phyloP scores from a whole-genome alignment of 2,797 vertebrate species.

The Chiloscyllium punctatum region DNA sequence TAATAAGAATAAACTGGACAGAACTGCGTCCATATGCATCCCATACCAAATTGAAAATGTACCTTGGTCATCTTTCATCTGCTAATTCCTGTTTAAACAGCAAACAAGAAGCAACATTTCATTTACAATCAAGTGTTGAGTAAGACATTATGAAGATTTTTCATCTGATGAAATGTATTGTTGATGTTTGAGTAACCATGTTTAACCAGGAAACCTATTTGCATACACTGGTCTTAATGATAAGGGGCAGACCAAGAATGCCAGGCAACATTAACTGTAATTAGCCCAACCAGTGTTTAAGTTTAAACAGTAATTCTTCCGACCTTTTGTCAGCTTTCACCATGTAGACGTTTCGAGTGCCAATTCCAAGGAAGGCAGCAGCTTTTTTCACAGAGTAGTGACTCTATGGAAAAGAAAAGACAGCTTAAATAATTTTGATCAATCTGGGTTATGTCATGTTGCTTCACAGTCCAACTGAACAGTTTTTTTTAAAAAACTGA shows the following conservation, averaged over 20 bases:
- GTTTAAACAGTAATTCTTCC: slow-evolving; percentile 32
- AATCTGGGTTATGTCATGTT: neutral
- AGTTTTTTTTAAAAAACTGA: neutral
- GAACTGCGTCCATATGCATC: neutral
- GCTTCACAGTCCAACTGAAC: neutral
- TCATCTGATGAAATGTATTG: neutral
- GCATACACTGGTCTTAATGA: neutral
- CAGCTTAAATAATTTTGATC: neutral
- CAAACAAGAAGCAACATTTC: neutral
- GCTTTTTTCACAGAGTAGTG: slow-evolving; percentile 79
- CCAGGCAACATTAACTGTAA: neutral
- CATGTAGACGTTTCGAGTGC: slow-evolving; percentile 69
- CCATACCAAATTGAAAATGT: neutral
- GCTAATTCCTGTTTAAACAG: neutral
- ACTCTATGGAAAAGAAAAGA: slow-evolving; percentile 52
- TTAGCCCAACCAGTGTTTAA: neutral
- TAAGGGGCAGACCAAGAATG: too few relatives aligned
- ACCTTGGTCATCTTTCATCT: neutral
- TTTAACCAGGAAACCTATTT: neutral
- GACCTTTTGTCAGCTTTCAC: slow-evolving; percentile 71
- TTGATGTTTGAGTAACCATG: neutral
- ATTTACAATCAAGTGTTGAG: neutral
- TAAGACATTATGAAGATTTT: neutral
- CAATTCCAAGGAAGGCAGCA: slow-evolving; percentile 71
- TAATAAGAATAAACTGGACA: neutral